Evolutionary conservation across 2,113 vertebrate genomes (phyloP), one percentile per base, ranked within the genome.

Genomic region (Zeus faber): DNA sequence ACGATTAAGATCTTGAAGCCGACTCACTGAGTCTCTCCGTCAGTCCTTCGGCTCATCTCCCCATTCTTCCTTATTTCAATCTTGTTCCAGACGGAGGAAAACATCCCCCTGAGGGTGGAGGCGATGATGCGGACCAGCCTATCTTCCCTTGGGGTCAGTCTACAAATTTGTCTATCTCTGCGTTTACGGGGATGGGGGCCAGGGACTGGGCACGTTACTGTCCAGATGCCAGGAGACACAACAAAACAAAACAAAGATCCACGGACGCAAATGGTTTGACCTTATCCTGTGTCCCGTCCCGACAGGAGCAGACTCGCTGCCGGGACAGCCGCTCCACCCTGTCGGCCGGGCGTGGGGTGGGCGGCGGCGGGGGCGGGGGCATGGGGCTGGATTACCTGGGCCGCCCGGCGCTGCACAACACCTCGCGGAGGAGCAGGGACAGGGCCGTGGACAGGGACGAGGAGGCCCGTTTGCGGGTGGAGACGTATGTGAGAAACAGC

Each of bases 241-340:
- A n/a, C n/a, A n/a, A n/a, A n/a, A n/a, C n/a, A n/a, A n/a, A n/a
- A n/a, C n/a, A n/a, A n/a, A n/a, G n/a, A n/a, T n/a, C n/a, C n/a
- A n/a, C n/a, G n/a, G n/a, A n/a, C n/a, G n/a, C n/a, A n/a, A n/a
- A n/a, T n/a, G n/a, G n/a, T n/a, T n/a, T n/a, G n/a, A n/a, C n/a
- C n/a, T n/a, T n/a, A n/a, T n/a, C n/a, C n/a, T n/a, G n/a, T n/a
- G 64, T 47, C 21, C 37, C 39, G 18, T 9, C 1, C 35, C 10
- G 25, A 47, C 65, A 87, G 85, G 86, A 87, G 33, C 79, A 77
- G 5, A 44, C 67, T 3, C 74, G 62, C 43, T 81, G 63, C 49
- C 67, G 91, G 1, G 93, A 94, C 67, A 97, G 94, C 48, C 91
- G 90, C 62, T 96, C 94, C 8, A 95, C 94, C 0, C 65, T 94